Percentiles rank a stretch among this genome's conserved stretches.
phyloP scores from a whole-genome alignment of 2,113 vertebrate genomes.

The Mungos mungo region DNA sequence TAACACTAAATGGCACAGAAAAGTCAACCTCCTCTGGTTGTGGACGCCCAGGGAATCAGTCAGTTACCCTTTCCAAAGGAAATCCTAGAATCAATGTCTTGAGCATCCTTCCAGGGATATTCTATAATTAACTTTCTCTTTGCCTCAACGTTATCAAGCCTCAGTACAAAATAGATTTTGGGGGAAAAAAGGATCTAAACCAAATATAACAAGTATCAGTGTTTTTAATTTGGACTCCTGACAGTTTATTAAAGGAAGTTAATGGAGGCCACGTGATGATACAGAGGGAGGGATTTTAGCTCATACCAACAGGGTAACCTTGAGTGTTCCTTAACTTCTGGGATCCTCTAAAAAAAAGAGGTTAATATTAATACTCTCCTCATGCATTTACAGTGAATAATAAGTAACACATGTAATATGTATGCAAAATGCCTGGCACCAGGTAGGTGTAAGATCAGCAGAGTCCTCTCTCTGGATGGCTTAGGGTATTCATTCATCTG shows the following conservation, averaged over 20 bases:
- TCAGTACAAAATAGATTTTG: neutral
- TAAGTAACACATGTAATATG: neutral
- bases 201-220: neutral
- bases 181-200: neutral
- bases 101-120: neutral
- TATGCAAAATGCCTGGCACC: neutral
- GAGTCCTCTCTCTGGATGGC: neutral
- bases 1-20: neutral
- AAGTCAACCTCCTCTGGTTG: neutral
- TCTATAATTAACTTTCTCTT: constrained; percentile 31
- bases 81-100: neutral
- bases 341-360: neutral
- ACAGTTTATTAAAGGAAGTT: neutral
- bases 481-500: neutral
- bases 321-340: neutral
- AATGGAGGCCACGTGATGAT: neutral
- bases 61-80: neutral
- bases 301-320: neutral
- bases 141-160: neutral
- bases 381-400: neutral
- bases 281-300: neutral
- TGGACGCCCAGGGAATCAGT: neutral
- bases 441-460: neutral
- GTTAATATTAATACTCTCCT: neutral
- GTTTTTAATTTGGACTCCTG: neutral